These are phyloP conservation scores for Hemiscyllium ocellatum DNA, from an alignment of 2,113 vertebrate species.

Conservation along the genomic window DNA sequence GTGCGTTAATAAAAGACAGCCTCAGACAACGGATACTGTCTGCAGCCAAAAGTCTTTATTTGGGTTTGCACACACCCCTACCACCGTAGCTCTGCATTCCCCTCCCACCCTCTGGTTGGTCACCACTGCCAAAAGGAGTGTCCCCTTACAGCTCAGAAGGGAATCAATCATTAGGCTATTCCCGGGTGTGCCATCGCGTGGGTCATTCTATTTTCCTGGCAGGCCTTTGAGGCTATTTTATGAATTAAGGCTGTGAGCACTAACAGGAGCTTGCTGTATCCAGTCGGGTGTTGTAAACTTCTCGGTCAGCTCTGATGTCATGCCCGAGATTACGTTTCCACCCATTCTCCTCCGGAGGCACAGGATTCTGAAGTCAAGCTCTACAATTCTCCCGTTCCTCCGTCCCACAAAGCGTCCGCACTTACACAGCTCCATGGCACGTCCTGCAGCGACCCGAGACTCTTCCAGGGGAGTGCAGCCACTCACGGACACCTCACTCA, in stretches of 20 bases:
- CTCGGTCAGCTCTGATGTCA: background rate
- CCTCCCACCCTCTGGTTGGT: background rate
- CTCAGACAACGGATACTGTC: background rate
- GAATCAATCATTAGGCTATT: background rate
- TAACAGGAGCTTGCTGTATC: background rate
- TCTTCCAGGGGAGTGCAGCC: background rate
- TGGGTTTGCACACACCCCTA: background rate
- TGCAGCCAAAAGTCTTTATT: background rate
- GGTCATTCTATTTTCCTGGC: background rate
- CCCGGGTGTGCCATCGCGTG: background rate
- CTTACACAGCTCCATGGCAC: background rate
- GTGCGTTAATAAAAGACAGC: background rate
- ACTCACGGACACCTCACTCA: too few species aligned
- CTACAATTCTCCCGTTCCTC: background rate
- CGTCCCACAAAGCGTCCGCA: background rate
- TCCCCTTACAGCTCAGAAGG: background rate
- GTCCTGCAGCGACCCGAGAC: too few species aligned
- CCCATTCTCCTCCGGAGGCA: background rate
- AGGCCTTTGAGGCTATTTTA: background rate
- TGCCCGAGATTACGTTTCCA: background rate
- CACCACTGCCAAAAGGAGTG: background rate
- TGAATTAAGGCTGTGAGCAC: constrained; percentile 1
- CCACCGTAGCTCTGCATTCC: too few species aligned
- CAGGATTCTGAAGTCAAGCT: background rate
- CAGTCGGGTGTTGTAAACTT: background rate